Evolutionary conservation across 2,888 invertebrate species (phyloP).

Genomic region (Malachius bipustulatus): DNA sequence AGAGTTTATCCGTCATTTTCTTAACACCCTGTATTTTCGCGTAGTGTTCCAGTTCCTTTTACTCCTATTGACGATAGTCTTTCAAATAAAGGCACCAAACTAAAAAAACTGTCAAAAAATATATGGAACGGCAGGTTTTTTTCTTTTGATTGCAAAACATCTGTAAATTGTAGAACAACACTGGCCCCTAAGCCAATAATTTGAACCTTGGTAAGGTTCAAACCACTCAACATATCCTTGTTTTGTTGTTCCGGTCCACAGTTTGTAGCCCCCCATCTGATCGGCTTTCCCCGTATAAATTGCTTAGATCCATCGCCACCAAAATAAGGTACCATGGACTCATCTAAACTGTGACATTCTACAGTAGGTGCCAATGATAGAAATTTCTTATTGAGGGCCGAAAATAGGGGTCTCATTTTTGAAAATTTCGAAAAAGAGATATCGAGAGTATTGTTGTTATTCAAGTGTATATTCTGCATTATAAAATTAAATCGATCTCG

Average conservation of each 20-base stretch:
- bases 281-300: background rate
- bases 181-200: background rate
- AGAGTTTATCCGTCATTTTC: too few species aligned
- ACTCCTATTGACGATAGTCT: too few species aligned
- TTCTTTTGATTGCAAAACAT: background rate
- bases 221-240: background rate
- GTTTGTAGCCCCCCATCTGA: conserved; percentile 3
- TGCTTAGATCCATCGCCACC: background rate
- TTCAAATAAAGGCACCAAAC: too few species aligned
- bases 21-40: too few species aligned
- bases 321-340: background rate
- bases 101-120: conserved; percentile 1
- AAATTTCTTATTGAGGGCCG: background rate
- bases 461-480: background rate
- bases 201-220: background rate
- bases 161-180: background rate
- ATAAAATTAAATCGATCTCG: background rate
- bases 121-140: background rate
- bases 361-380: background rate
- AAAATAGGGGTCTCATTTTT: background rate
- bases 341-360: conserved; percentile 1
- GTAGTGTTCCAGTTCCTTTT: too few species aligned
- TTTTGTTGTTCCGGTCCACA: background rate
- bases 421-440: too few species aligned
- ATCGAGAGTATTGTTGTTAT: background rate